Evolutionary conservation across 2,113 vertebrate genomes (phyloP).

Genomic region (Rhabdornis inornatus): DNA sequence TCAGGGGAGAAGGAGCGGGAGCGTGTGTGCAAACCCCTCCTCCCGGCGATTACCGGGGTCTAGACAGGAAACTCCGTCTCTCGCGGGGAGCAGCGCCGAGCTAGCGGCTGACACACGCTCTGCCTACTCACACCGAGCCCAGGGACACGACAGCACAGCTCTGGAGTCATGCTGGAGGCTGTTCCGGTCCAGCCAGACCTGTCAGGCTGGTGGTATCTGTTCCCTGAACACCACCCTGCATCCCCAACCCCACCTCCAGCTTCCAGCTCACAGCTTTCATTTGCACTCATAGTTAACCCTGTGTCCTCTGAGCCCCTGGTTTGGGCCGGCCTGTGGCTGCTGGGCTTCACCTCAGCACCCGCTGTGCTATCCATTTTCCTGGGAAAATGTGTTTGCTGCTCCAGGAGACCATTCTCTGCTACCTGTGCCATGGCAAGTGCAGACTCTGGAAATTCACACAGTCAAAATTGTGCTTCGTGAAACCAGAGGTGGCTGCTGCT

Average conservation of each 20-base stretch:
- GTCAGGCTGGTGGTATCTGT: background rate
- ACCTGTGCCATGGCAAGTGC: background rate
- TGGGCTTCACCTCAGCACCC: background rate
- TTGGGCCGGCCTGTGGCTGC: background rate
- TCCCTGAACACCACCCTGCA: background rate
- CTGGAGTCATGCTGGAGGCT: background rate
- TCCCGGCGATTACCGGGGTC: background rate
- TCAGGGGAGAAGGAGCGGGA: background rate
- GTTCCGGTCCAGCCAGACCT: background rate
- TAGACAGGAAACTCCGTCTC: slow-evolving; percentile 23
- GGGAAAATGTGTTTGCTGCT: background rate
- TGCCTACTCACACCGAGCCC: background rate
- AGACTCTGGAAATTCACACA: background rate
- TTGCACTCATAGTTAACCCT: background rate
- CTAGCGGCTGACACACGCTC: background rate
- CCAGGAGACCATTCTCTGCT: background rate
- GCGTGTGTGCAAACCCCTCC: background rate
- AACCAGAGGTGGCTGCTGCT: background rate
- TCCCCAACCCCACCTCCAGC: background rate
- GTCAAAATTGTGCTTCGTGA: fast-evolving
- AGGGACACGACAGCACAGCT: background rate
- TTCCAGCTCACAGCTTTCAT: background rate
- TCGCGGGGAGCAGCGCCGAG: background rate
- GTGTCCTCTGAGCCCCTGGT: background rate
- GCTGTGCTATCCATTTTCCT: background rate